phyloP scores from a whole-genome alignment of 2,888 invertebrate species.

The Ichneumoninae sp. region DNA sequence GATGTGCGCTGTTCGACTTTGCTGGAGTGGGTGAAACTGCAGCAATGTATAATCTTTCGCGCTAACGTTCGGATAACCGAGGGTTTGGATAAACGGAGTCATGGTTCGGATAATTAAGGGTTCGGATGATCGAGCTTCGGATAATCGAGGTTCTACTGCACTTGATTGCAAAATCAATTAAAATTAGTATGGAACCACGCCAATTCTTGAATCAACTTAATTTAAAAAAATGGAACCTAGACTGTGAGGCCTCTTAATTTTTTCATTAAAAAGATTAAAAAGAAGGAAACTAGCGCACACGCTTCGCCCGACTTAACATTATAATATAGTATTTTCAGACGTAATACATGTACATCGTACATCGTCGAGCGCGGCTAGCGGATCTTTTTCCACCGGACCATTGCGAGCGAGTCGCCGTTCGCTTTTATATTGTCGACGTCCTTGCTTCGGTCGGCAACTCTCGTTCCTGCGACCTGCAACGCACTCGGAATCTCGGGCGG shows the following conservation, averaged over 20 bases:
- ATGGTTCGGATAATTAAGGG: too few species aligned
- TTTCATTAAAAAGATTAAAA: not conserved
- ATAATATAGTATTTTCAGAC: slow-evolving; percentile 7
- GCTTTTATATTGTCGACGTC: slow-evolving; percentile 78
- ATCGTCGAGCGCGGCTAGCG: slow-evolving; percentile 18
- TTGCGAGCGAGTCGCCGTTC: slow-evolving; percentile 45
- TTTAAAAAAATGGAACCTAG: not conserved
- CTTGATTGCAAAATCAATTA: too few species aligned
- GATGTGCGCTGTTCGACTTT: too few species aligned
- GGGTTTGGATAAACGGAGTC: too few species aligned
- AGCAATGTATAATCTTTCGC: too few species aligned
- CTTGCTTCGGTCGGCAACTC: slow-evolving; percentile 73
- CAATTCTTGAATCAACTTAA: too few species aligned
- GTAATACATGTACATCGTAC: slow-evolving; percentile 31
- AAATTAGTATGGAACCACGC: too few species aligned
- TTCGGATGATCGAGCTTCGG: too few species aligned
- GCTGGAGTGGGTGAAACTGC: too few species aligned
- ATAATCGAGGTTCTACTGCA: too few species aligned
- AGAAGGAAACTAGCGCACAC: not conserved
- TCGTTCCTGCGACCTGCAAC: slow-evolving; percentile 18
- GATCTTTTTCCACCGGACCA: slow-evolving; percentile 48
- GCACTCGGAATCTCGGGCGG: not conserved
- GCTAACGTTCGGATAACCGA: too few species aligned
- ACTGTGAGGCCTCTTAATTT: not conserved
- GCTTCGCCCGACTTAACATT: slow-evolving; percentile 1